Evolutionary conservation across 2,113 vertebrate genomes (phyloP).

Genomic region (Zosterops pallidus): DNA sequence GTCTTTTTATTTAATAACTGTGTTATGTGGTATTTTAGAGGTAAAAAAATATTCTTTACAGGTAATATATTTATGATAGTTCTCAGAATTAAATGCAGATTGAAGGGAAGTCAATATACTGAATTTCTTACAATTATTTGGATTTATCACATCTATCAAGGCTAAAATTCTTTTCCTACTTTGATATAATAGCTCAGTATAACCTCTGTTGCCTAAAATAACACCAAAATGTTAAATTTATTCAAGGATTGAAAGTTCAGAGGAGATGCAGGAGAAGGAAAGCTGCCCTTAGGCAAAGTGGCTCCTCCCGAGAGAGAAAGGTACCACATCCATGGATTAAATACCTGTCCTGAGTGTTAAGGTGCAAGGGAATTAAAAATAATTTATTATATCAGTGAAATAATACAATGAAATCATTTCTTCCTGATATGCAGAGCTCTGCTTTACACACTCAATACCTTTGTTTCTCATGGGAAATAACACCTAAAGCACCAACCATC

Average conservation of each 20-base stretch:
- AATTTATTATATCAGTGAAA: not conserved
- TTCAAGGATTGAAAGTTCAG: conserved; percentile 63
- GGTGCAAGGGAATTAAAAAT: not conserved
- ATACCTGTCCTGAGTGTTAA: not conserved
- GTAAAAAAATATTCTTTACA: not conserved
- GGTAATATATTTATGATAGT: not conserved
- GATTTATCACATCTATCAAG: not conserved
- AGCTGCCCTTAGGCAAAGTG: conserved; percentile 17
- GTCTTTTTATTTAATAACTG: not conserved
- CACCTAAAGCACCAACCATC: not conserved
- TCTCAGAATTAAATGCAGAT: not conserved
- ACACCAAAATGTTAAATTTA: conserved; percentile 53
- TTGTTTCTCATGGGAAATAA: not conserved
- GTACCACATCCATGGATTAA: not conserved
- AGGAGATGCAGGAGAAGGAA: conserved; percentile 37
- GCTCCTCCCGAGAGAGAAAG: conserved; percentile 32
- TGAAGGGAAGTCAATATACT: not conserved
- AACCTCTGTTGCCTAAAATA: conserved; percentile 19
- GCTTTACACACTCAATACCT: not conserved
- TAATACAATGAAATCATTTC: not conserved
- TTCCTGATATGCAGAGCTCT: not conserved
- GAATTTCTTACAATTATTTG: not conserved
- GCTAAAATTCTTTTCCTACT: not conserved
- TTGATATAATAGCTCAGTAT: not conserved
- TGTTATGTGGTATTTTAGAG: not conserved